phyloP scores from a whole-genome alignment of 2,888 invertebrate species.

The Drosophila prostipennis region DNA sequence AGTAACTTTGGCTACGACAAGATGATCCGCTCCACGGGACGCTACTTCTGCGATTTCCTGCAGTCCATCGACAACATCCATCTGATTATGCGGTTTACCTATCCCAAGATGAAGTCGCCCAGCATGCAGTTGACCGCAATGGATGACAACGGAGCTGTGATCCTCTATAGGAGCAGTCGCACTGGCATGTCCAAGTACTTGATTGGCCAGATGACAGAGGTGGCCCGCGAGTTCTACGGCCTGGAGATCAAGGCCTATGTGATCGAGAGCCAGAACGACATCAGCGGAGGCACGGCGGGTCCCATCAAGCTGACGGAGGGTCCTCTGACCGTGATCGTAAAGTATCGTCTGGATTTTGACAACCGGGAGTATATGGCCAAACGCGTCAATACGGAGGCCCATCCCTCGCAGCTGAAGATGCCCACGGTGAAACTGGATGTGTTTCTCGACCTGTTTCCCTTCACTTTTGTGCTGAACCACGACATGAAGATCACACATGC shows the following conservation, averaged over 20 bases:
- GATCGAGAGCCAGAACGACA: constrained; percentile 87
- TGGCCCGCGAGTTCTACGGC: constrained; percentile 93
- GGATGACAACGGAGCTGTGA: constrained; percentile 91
- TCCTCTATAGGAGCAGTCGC: constrained; percentile 93
- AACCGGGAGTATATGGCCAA: constrained; percentile 89
- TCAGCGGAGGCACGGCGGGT: constrained; percentile 82
- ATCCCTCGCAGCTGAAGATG: constrained; percentile 82
- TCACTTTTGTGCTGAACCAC: constrained; percentile 91
- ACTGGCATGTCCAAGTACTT: constrained; percentile 93
- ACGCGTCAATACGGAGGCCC: constrained; percentile 81
- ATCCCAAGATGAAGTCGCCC: constrained; percentile 96
- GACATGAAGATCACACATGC: constrained; percentile 90
- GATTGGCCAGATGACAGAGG: constrained; percentile 94
- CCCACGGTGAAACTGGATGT: constrained; percentile 88
- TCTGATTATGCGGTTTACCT: constrained; percentile 95
- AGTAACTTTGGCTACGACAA: constrained; percentile 95
- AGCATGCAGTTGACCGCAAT: constrained; percentile 95
- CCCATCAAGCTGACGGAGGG: constrained; percentile 81
- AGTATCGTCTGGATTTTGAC: constrained; percentile 93
- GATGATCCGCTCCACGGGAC: constrained; percentile 93
- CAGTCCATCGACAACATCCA: constrained; percentile 97
- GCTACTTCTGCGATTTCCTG: constrained; percentile 95
- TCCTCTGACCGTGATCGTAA: constrained; percentile 86
- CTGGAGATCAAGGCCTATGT: constrained; percentile 89
- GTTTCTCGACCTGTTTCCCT: constrained; percentile 93